Conservation (phyloP, 1,140 invertebrate genomes). For the Orius insidiosus region DNA sequence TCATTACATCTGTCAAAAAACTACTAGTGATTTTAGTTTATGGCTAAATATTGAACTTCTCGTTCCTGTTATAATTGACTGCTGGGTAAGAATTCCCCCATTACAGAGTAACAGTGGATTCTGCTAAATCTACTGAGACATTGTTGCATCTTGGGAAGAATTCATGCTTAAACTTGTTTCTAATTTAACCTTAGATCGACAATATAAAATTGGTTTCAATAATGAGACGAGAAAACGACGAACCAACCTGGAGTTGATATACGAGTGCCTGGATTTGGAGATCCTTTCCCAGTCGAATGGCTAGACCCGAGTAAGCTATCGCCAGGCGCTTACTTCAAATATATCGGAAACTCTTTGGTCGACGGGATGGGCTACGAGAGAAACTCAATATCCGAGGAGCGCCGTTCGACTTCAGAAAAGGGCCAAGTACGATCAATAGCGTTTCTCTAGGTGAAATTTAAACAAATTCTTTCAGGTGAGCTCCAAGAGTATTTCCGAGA, state of each 20-base stretch:
- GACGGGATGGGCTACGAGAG: constrained; percentile 57
- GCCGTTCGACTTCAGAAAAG: constrained; percentile 94
- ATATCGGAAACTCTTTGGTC: constrained; percentile 63
- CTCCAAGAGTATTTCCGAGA: constrained; percentile 62
- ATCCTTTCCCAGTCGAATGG: constrained; percentile 75
- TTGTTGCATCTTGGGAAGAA: too few species aligned
- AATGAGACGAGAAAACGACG: constrained; percentile 62
- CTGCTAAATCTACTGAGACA: too few species aligned
- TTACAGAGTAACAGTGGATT: too few species aligned
- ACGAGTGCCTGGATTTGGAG: constrained; percentile 74
- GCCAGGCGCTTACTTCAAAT: constrained; percentile 72
- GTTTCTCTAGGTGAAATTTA: background rate
- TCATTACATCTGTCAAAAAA: constrained; percentile 73
- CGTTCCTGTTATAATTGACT: constrained; percentile 83
- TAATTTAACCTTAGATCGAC: too few species aligned
- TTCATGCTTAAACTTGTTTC: too few species aligned
- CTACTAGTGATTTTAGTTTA: constrained; percentile 67
- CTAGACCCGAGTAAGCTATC: constrained; percentile 68
- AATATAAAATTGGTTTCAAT: constrained; percentile 79
- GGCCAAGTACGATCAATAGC: constrained; percentile 60
- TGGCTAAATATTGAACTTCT: constrained; percentile 90
- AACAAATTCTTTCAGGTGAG: constrained; percentile 55
- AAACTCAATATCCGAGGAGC: constrained; percentile 72
- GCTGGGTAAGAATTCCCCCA: constrained; percentile 75
- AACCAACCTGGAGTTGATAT: constrained; percentile 81